Evolutionary conservation across 1,140 invertebrate species (phyloP).

Genomic region (Ericerus pela): DNA sequence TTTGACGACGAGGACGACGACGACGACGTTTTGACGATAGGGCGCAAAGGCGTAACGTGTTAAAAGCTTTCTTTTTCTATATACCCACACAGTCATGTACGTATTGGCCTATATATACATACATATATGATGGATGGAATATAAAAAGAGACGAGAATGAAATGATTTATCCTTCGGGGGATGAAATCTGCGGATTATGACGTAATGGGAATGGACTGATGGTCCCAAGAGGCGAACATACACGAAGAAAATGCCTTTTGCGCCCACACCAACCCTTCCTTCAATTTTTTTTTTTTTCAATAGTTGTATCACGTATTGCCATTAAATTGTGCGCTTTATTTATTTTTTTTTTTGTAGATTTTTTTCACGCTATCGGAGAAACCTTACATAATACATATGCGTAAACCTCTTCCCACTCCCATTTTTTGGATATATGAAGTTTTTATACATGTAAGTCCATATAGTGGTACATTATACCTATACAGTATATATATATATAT

Average conservation of each 20-base stretch:
- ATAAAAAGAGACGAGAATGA: slow-evolving; percentile 4
- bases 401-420: no score
- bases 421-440: no score
- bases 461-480: no score
- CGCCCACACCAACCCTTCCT: neutral
- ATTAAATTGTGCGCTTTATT: slow-evolving; percentile 2
- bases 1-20: no score
- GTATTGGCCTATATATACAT: no score
- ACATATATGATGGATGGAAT: slow-evolving; percentile 10
- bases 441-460: no score
- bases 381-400: no score
- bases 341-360: neutral
- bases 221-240: slow-evolving; percentile 7
- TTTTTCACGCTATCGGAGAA: neutral
- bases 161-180: slow-evolving; percentile 9
- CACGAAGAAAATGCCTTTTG: neutral
- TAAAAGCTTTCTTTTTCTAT: slow-evolving; percentile 8
- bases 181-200: slow-evolving; percentile 11
- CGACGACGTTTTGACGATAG: no score
- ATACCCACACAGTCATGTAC: no score
- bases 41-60: slow-evolving; percentile 4
- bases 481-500: neutral
- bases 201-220: slow-evolving; percentile 11
- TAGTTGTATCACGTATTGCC: slow-evolving; percentile 1
- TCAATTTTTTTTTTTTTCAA: neutral